Evolutionary conservation across 2,888 invertebrate genomes (phyloP), one percentile per base, ranked within the genome.

Genomic region (Craniophora ligustri): DNA sequence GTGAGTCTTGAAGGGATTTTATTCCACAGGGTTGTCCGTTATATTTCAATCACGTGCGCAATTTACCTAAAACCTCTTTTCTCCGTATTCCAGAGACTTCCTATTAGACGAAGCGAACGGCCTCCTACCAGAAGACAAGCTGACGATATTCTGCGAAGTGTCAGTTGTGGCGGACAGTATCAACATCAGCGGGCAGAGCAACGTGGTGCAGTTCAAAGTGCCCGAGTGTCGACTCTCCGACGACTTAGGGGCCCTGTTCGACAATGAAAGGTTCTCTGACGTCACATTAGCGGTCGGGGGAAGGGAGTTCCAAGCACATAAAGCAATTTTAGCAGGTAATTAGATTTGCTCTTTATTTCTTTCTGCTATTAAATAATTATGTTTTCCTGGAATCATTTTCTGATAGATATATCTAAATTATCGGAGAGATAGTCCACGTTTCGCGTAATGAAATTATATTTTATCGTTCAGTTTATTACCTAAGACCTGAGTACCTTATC

Each of bases 81-180:
- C 48, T 50, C 36, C 40, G 42, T 45, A 56, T 92, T 91, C 58
- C 91, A 93, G 99, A 93, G 99, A 99, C 94, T 99, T 99, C 93
- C 95, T 99, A 67, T 94, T 99, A 89, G 99, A 99, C 90, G 99
- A 99, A 94, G 98, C 98, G 59, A 99, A 99, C 89, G 99, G 99
- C 76, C 95, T 99, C 38, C 94, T 99, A 80, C 99, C 99, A 13
- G 99, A 99, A 89, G 99, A 99, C 91, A 99, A 99, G 94, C 95
- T 99, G 88, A 99, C 99, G 87, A 99, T 99, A 95, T 99, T 99
- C 94, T 99, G 99, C 94, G 99, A 99, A 95, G 99, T 97, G 91
- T 94, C 94, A 51, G 99, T 99, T 35, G 99, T 99, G 41, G 99
- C 99, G 56, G 99, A 99, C 93, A 99, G 99, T 92, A 98, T 99